phyloP scores from a whole-genome alignment of 2,888 invertebrate genomes.

The Bimastos eiseni region DNA sequence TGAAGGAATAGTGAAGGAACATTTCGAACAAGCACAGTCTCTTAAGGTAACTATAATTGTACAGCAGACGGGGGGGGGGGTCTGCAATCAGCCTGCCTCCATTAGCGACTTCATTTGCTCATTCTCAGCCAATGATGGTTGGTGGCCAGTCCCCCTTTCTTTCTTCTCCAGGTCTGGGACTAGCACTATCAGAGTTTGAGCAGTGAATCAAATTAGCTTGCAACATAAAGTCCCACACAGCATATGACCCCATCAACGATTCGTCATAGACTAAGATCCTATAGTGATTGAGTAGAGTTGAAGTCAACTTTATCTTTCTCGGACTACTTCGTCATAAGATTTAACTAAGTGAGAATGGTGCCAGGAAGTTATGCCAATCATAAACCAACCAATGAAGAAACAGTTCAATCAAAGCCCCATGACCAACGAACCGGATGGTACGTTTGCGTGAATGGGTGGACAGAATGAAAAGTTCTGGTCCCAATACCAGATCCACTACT shows the following conservation, averaged over 20 bases:
- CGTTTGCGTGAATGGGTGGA: neutral
- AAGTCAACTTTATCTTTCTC: no score
- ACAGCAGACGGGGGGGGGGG: no score
- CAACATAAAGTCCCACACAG: no score
- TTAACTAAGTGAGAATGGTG: neutral
- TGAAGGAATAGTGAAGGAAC: no score
- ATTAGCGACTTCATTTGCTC: neutral
- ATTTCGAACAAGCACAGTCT: no score
- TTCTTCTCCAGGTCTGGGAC: no score
- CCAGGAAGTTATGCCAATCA: neutral
- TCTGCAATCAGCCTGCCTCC: neutral
- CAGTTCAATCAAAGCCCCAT: neutral
- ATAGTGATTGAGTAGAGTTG: no score
- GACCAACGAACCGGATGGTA: neutral
- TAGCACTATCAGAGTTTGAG: no score
- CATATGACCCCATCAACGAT: neutral
- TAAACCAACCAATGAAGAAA: neutral
- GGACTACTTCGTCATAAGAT: neutral
- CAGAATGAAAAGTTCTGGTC: neutral
- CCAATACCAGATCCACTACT: neutral
- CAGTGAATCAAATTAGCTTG: no score
- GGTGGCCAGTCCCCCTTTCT: neutral
- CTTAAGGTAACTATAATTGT: no score
- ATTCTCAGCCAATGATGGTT: neutral
- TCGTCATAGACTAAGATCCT: no score